Conservation (phyloP, 1,140 invertebrate genomes). For the Gyrodactylus salaris region DNA sequence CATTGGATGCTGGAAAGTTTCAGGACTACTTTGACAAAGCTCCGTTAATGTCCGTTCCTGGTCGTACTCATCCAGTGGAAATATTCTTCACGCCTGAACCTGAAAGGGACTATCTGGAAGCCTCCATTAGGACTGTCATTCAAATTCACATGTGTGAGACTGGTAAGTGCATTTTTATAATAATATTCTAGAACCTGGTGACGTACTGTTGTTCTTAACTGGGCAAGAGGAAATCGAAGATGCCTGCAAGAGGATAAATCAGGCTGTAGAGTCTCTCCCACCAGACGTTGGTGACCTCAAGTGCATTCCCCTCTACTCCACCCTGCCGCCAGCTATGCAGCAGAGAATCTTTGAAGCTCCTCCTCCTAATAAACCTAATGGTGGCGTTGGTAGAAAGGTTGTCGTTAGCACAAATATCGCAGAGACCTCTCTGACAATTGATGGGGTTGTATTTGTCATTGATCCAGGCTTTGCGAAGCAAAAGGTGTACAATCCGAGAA, state of each 20-base stretch:
- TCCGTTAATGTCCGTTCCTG: conserved; percentile 87
- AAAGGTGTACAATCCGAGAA: conserved; percentile 83
- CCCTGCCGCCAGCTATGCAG: conserved; percentile 75
- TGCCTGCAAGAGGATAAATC: conserved; percentile 80
- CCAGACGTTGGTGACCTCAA: conserved; percentile 80
- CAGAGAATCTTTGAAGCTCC: conserved; percentile 84
- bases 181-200: conserved; percentile 26
- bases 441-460: conserved; percentile 98
- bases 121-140: conserved; percentile 81
- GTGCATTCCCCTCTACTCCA: conserved; percentile 92
- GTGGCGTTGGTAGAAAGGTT: conserved; percentile 63
- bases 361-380: conserved; percentile 48
- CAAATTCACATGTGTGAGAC: conserved; percentile 99
- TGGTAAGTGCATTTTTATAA: conserved; percentile 23
- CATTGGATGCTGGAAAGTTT: conserved; percentile 96
- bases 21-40: conserved; percentile 93
- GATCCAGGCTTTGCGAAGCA: conserved; percentile 99
- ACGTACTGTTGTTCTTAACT: conserved; percentile 78
- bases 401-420: conserved; percentile 97
- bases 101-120: conserved; percentile 84
- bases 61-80: conserved; percentile 71
- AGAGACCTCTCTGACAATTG: conserved; percentile 91
- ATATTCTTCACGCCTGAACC: conserved; percentile 98
- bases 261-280: conserved; percentile 77
- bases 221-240: conserved; percentile 91